These are phyloP conservation scores for Glossophaga mutica DNA, from an alignment of 2,797 vertebrate species.

Conservation along the genomic window DNA sequence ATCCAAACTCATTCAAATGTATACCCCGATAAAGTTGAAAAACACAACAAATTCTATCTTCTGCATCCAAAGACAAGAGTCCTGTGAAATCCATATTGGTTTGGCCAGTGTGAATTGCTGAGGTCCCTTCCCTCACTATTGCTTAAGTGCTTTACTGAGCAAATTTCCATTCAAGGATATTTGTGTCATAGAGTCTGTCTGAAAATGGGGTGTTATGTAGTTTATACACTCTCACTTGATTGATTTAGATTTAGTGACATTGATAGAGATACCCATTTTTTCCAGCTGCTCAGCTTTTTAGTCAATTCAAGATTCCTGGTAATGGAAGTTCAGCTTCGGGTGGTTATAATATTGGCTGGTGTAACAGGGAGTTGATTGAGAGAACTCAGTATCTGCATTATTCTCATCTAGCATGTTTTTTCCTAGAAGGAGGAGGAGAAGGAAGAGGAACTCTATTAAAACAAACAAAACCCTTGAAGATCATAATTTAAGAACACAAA, in stretches of 20 bases:
- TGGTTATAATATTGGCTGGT: neutral
- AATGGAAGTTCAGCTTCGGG: neutral
- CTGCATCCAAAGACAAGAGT: neutral
- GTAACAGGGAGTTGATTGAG: neutral
- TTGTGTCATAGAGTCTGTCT: neutral
- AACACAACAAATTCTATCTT: neutral
- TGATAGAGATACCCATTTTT: neutral
- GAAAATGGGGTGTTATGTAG: neutral
- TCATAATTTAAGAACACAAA: neutral
- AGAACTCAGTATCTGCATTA: neutral
- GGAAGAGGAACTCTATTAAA: neutral
- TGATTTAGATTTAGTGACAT: neutral
- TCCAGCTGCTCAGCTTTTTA: neutral
- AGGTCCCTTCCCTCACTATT: neutral
- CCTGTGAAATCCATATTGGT: neutral
- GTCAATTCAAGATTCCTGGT: neutral
- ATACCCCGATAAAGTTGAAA: neutral
- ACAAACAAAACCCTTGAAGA: neutral
- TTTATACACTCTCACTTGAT: neutral
- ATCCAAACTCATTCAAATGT: neutral
- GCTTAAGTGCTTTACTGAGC: neutral
- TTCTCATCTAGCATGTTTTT: neutral
- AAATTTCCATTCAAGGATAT: neutral
- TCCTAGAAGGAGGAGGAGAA: neutral
- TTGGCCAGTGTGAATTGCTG: neutral